Evolutionary conservation across 2,888 invertebrate genomes (phyloP).

Genomic region (Adineta ricciae): DNA sequence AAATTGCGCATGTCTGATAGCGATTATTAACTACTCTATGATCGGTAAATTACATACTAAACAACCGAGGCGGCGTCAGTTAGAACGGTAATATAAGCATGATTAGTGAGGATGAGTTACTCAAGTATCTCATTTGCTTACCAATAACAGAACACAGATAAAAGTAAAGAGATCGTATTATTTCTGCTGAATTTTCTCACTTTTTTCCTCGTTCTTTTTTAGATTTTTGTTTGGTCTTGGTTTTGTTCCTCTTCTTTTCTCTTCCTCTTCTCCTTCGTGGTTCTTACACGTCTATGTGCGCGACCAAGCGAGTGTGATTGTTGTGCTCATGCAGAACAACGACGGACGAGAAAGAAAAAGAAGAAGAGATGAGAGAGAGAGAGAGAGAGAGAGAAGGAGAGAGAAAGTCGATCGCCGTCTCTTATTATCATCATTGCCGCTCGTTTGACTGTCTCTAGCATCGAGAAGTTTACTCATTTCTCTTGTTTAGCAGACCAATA

Average conservation of each 20-base stretch:
- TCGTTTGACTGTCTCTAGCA: not conserved
- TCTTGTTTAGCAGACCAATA: not conserved
- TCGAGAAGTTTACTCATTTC: not conserved
- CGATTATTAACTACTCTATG: not conserved
- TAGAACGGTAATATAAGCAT: not conserved
- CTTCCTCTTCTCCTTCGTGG: not conserved
- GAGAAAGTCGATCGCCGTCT: not conserved
- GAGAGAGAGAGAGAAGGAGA: not conserved
- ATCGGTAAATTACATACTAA: not conserved
- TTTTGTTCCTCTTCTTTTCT: not conserved
- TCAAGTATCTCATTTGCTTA: not conserved
- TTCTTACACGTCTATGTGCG: not conserved
- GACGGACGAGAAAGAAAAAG: not conserved
- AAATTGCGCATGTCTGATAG: not conserved
- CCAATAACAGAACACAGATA: not conserved
- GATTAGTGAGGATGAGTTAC: not conserved
- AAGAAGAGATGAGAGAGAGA: not conserved
- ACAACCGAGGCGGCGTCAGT: not conserved
- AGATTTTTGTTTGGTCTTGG: not conserved
- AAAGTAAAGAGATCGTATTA: not conserved
- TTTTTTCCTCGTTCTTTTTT: not conserved
- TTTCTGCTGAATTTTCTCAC: not conserved
- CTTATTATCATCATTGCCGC: not conserved
- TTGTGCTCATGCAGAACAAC: not conserved
- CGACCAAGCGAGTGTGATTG: conserved; percentile 2